Evolutionary conservation across 2,797 vertebrate genomes (phyloP), one percentile per base, ranked within the genome.

Genomic region (Cirrhinus mrigala): DNA sequence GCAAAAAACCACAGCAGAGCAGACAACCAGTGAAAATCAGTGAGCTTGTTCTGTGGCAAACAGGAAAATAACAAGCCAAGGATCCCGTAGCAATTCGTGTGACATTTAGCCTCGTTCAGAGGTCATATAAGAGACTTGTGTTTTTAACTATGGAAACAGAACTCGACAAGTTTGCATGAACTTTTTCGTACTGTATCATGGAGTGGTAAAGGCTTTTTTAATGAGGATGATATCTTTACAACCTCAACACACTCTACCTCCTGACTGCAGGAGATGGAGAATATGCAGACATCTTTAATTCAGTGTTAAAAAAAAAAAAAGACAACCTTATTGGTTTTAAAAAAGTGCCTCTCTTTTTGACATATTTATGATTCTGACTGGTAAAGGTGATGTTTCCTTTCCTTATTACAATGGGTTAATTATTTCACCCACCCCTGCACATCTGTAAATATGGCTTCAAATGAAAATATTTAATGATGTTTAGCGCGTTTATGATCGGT

Each of bases 291-390:
- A 54, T 77, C 20, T 87, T 87, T 82, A 79, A 81, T 83, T 81
- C 87, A 91, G 91, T 91, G 88, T 91, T 91, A 87, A 52, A 87
- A 50, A 27, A 83, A 44, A 48, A 50, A 16, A 80, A 69, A 44
- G 3, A 87, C 69, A 22, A 62, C 81, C 66, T 79, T 80, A 74
- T 86, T 76, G 84, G 82, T 80, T 70, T 1, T 9, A 62, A 50
- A 66, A 60, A 91, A 91, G 90, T 91, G 90, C 90, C 90, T 92
- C 79, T 84, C 84, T 87, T 76, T 84, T 82, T 74, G 56, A 84
- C 82, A 88, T 90, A 87, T 90, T 87, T 87, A 85, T 90, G 80
- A 81, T 87, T 56, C 70, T 79, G 52, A 81, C 73, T 66, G 85
- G 70, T 58, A 79, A 84, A 68, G 77, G 73, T 44, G 60, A 78